phyloP scores from a whole-genome alignment of 2,888 invertebrate genomes.

The Carterocephalus palaemon region DNA sequence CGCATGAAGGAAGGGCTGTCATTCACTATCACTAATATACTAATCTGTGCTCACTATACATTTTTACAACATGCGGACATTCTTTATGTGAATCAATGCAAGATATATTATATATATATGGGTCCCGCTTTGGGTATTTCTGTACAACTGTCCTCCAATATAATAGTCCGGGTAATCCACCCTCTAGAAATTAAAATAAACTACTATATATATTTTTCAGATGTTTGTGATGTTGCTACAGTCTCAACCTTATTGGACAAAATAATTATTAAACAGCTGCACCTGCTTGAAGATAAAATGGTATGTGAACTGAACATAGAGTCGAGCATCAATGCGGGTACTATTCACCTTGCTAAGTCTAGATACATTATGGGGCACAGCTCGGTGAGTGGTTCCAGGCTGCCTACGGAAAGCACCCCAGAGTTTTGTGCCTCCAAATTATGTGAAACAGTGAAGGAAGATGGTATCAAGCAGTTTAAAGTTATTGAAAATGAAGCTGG shows the following conservation, averaged over 20 bases:
- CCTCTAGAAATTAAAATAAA: no score
- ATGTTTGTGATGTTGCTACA: conserved; percentile 41
- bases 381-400: conserved; percentile 82
- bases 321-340: conserved; percentile 82
- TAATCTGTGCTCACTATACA: no score
- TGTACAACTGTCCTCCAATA: no score
- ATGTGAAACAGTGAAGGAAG: conserved; percentile 59
- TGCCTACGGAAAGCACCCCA: conserved; percentile 82
- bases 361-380: conserved; percentile 89
- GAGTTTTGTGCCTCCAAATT: conserved; percentile 62
- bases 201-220: conserved; percentile 26
- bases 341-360: conserved; percentile 85
- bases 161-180: no score
- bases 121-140: no score
- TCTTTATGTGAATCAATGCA: no score
- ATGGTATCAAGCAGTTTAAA: conserved; percentile 63
- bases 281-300: conserved; percentile 86
- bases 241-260: conserved; percentile 82
- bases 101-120: no score
- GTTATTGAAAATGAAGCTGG: conserved; percentile 50
- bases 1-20: no score
- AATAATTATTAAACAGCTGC: conserved; percentile 82
- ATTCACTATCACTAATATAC: no score
- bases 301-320: conserved; percentile 83
- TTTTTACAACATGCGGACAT: no score